Evolutionary conservation across 2,888 invertebrate genomes (phyloP).

Genomic region (Drosophila anomelani): DNA sequence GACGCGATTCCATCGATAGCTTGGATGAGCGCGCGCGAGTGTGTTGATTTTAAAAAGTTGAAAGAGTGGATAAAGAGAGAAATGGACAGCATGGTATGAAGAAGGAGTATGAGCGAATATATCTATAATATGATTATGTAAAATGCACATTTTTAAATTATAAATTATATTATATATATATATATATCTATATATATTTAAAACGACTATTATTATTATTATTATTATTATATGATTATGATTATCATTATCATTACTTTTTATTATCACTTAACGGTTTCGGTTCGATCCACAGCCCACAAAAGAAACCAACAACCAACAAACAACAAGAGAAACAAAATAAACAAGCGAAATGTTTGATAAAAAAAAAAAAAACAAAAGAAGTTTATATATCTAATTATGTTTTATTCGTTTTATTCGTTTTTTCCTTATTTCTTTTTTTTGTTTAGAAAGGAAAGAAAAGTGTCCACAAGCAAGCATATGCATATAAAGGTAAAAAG

Average conservation of each 20-base stretch:
- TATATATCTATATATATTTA: conserved; percentile 43
- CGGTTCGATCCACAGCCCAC: conserved; percentile 39
- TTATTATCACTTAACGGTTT: conserved; percentile 45
- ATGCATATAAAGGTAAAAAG: conserved; percentile 54
- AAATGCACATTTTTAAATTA: conserved; percentile 72
- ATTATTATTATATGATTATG: conserved; percentile 42
- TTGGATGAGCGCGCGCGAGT: conserved; percentile 13
- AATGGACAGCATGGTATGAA: conserved; percentile 2
- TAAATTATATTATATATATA: conserved; percentile 47
- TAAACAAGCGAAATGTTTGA: conserved; percentile 65
- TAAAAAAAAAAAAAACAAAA: conserved; percentile 49
- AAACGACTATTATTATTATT: conserved; percentile 68
- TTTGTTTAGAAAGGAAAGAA: conserved; percentile 14
- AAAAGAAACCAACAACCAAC: conserved; percentile 35
- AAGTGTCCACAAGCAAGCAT: conserved; percentile 23
- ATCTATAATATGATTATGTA: conserved; percentile 50
- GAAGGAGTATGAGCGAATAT: conserved; percentile 55
- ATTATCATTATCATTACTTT: conserved; percentile 46
- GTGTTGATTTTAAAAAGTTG: conserved; percentile 29
- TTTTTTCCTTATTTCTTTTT: not conserved
- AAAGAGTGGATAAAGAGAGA: not conserved
- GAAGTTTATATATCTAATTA: conserved; percentile 1
- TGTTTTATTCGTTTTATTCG: conserved; percentile 7
- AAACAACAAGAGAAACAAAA: conserved; percentile 54
- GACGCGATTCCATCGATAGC: conserved; percentile 17